Base-by-base conservation (phyloP, 2,888 invertebrate species). In the Parascotia fuliginaria region DNA sequence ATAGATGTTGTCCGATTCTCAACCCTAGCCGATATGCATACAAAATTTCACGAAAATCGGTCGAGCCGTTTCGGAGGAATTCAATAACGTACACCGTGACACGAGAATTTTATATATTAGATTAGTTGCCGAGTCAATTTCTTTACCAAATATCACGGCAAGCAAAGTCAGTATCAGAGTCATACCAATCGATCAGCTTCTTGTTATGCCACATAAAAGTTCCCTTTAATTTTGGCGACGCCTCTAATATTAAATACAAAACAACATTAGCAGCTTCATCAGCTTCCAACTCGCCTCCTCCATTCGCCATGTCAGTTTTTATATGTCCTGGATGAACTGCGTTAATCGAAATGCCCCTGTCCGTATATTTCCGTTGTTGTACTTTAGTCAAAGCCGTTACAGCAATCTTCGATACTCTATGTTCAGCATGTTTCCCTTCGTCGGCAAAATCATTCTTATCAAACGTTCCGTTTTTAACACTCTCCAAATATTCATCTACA, bases 171-270 rank as follows among this genome's bases (percentile, higher is more conserved):
- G 78, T 75, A 42, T 85, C 78, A 27, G 75, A 63, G 43, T 92
- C 87, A n/a, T 77, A 83, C 95, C 95, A 96, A 74, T 95, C 94
- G 0, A 94, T 86, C 16, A 95, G 75, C 38, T 85, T 88, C 33
- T 88, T 91, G 65, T 95, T 91, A 38, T 79, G 66, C 95, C 95
- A 96, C 71, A 96, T 87, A 66, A 93, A 96, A 55, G 92, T 86
- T 0, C 96, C 96, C 70, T 93, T 94, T 14, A 95, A 86, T 42
- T 93, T 87, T 0, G 89, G 83, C 0, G 92, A 87, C 0, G 95
- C 94, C 7, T 95, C 92, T 3, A 96, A 79, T 38, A 96, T 94
- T 6, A 94, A 76, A 69, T 94, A 95, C 0, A 95, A 73, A 0
- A 95, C 92, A 68, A 93, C 76, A 84, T 83, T 67, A 70, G 93